Base-by-base conservation (phyloP, 2,888 invertebrate genomes). In the Dolichopus griseipennis region DNA sequence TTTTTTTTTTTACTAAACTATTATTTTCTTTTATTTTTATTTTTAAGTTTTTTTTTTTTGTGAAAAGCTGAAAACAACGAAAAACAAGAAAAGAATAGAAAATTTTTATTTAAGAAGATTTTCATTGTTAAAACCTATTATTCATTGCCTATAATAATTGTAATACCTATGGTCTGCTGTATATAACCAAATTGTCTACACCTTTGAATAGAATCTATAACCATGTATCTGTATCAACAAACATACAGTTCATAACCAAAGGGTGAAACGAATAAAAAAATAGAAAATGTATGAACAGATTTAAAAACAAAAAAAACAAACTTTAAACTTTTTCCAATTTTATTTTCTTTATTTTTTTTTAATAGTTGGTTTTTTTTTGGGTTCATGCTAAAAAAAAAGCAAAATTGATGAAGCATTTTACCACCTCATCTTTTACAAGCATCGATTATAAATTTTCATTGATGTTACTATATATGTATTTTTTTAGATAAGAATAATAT, bases 321-420 rank as follows among this genome's bases (percentile, higher is more conserved):
- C 27, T 5, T n/a, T 27, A 27, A 27, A 27, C 27, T 27, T 27
- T 27, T 41, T 41, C 15, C 15, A 12, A 12, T 41, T 41, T 41
- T 41, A 15, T 41, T n/a, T n/a, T n/a, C n/a, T n/a, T n/a, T n/a
- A n/a, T n/a, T n/a, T n/a, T n/a, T n/a, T n/a, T n/a, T n/a, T 37
- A 7, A 12, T 41, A 15, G 41, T 41, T 41, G 3, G 9, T 52
- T 52, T 52, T n/a, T 52, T 52, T 52, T 52, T 12, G 18, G 6
- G 18, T 52, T 52, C 15, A 52, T 52, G 52, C 52, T 52, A 52
- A 52, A 52, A 52, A 52, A 37, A 37, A 37, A 37, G 8, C 1
- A n/a, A 52, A 52, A 52, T 52, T 52, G 52, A 52, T 52, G 52
- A 52, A 52, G 52, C 15, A 52, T 52, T 52, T 52, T 52, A 52